These are phyloP conservation scores for Cladorhizidae sp. DNA, from an alignment of 37 sponge, comb jelly and placozoan species.

Conservation along the genomic window DNA sequence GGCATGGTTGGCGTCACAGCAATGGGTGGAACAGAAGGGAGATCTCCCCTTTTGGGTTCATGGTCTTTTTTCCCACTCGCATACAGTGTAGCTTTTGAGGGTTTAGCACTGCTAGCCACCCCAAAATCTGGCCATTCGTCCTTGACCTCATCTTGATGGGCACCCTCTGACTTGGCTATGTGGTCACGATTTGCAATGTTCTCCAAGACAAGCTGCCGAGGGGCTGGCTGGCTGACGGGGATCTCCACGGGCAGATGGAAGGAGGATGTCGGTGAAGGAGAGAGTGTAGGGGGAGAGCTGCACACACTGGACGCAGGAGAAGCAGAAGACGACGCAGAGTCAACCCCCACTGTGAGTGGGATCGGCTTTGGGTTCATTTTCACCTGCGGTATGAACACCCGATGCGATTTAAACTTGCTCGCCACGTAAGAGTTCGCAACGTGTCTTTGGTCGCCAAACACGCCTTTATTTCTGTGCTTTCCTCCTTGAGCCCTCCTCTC, in stretches of 20 bases:
- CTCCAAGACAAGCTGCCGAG: background rate
- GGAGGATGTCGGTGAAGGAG: conserved; percentile 8
- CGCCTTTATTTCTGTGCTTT: no score
- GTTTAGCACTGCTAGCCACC: background rate
- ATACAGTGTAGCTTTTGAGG: background rate
- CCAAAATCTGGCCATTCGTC: conserved; percentile 24
- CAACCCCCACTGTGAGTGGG: background rate
- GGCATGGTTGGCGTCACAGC: background rate
- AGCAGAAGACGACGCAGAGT: background rate
- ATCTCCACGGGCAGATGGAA: background rate
- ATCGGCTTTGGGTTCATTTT: no score
- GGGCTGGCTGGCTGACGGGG: background rate
- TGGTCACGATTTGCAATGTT: background rate
- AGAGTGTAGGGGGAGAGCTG: conserved; percentile 2
- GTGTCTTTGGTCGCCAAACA: no score
- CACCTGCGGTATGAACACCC: no score
- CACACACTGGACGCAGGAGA: conserved; percentile 17
- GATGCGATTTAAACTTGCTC: no score
- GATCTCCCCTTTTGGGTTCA: no score
- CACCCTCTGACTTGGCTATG: background rate
- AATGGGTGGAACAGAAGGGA: no score
- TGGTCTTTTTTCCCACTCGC: background rate
- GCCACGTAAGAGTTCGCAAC: no score
- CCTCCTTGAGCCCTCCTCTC: no score
- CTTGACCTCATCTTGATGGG: background rate